Base-by-base conservation (phyloP, 2,888 invertebrate species). In the Hirtodrosophila duncani region DNA sequence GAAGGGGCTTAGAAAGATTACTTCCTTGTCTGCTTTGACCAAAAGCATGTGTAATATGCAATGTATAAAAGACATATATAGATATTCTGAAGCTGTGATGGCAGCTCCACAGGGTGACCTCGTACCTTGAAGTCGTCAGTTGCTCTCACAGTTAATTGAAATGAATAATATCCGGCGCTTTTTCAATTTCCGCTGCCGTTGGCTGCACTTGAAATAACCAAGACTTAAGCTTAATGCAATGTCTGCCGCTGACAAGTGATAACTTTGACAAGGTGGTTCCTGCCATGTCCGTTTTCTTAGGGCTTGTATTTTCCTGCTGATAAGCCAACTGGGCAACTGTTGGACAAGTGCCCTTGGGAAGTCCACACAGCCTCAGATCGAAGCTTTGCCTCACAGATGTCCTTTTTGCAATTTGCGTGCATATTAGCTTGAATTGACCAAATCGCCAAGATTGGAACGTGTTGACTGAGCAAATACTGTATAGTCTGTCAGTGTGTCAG, bases 391-490 rank as follows among this genome's bases (percentile, higher is more conserved):
- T n/a, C n/a, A n/a, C n/a, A n/a, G n/a, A n/a, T n/a, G 24, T 8
- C 8, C 23, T 7, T 26, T 34, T 16, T 58, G 51, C 34, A 64
- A 71, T 67, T 75, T 71, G 70, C 49, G 60, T 57, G 57, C 57
- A 57, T 26, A 33, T 42, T 21, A 31, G 30, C 20, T 31, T 13
- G 16, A 13, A 16, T 10, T 27, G 21, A 34, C 38, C 55, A 45
- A n/a, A 69, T 46, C 55, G 48, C 36, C 36, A 33, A 23, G 51
- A 57, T 65, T 63, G 55, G 56, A 49, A 68, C 58, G 60, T 68
- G 72, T 49, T 66, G 58, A 63, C 55, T 68, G 60, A 53, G 74
- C 69, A 72, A 77, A 72, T 68, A 77, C 55, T 51, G 64, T 67
- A 62, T 53, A 20, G 58, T 39, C 46, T 44, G 57, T 61, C 48